Base-by-base conservation (phyloP, 2,113 vertebrate species). In the Chaetops frenatus region DNA sequence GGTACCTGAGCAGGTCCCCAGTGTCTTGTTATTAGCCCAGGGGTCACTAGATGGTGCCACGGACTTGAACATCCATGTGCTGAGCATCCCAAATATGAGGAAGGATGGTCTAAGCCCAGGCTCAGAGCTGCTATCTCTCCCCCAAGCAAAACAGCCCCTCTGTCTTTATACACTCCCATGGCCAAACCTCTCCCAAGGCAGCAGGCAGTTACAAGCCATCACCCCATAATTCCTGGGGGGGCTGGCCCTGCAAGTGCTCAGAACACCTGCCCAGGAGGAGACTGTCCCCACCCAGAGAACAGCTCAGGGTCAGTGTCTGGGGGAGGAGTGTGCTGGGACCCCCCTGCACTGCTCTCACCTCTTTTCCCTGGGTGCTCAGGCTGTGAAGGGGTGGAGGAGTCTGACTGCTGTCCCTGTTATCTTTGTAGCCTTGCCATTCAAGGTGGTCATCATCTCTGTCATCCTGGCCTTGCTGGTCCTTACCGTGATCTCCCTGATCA, bases 401-500 rank as follows among this genome's bases (percentile, higher is more conserved):
- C 76, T 97, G 60, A 97, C n/a, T 57, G 54, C 56, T 94, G 33
- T 89, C 47, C 64, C 36, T 95, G 13, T 86, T 94, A 13, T 20
- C 23, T 11, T 97, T 97, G 81, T 92, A 99, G 99, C 98, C 15
- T 96, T 98, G 53, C 98, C 98, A 1, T 99, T 99, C 96, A 99
- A 99, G 97, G 98, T 99, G 95, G 98, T 99, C 86, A 98, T 99
- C 72, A 98, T 99, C 97, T 99, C 99, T 16, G 98, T 98, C 71
- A 98, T 99, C 95, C 94, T 99, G 78, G 99, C 98, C 50, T 88
- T 99, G 88, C 98, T 99, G 83, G 98, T 99, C 76, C 98, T 99
- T 47, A 96, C 98, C 0, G 92, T 99, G 96, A 98, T 99, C 97
- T 99, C 98, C 72, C 97, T 99, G 88, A 98, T 99, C 97, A 99